phyloP scores from a whole-genome alignment of 2,888 invertebrate genomes.

The Aleiodes alternator region DNA sequence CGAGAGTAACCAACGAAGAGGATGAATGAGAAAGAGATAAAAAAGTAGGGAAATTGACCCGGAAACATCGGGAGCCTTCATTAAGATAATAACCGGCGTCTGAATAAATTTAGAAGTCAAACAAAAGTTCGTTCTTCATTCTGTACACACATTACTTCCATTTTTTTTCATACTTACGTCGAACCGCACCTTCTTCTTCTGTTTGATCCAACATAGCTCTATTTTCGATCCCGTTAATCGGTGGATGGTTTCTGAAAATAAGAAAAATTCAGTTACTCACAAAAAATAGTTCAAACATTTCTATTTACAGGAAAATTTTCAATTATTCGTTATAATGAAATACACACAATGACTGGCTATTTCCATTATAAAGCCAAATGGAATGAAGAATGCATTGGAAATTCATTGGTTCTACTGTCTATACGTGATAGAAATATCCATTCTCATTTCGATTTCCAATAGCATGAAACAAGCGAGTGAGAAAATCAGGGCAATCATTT shows the following conservation, averaged over 20 bases:
- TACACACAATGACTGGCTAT: neutral
- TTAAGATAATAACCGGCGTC: slow-evolving; percentile 65
- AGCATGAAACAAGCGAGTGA: neutral
- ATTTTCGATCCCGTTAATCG: too few species aligned
- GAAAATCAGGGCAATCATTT: slow-evolving; percentile 9
- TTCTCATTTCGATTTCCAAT: slow-evolving; percentile 14
- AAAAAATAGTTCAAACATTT: too few species aligned
- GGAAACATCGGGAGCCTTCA: slow-evolving; percentile 54
- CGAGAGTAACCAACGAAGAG: slow-evolving; percentile 33
- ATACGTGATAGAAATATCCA: slow-evolving; percentile 6
- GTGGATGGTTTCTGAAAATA: too few species aligned
- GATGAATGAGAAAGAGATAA: slow-evolving; percentile 21
- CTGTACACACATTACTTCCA: slow-evolving; percentile 25
- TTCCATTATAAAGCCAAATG: neutral
- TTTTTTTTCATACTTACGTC: neutral
- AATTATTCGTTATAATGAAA: too few species aligned
- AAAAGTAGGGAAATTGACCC: slow-evolving; percentile 39
- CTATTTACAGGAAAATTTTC: too few species aligned
- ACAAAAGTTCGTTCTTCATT: slow-evolving; percentile 28
- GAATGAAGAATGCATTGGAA: neutral
- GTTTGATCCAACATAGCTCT: neutral
- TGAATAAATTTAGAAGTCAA: slow-evolving; percentile 64
- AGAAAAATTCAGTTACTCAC: too few species aligned
- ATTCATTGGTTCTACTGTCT: slow-evolving; percentile 4
- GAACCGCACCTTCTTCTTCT: neutral